Conservation (phyloP, 2,113 vertebrate genomes). For the Andinoacara biseriatus region DNA sequence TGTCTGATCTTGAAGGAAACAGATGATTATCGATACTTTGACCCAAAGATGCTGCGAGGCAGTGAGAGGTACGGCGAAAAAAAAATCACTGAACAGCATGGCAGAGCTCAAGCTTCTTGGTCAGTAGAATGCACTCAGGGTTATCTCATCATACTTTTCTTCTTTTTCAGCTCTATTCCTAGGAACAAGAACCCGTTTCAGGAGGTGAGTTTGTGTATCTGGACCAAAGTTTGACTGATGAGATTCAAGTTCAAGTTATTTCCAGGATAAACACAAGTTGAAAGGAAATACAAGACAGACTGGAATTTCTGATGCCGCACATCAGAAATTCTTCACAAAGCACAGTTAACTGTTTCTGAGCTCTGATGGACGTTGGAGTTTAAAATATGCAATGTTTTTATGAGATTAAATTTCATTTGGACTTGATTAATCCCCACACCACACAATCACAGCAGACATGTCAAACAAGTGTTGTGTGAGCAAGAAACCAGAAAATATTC, state of each 20-base stretch:
- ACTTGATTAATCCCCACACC: background rate
- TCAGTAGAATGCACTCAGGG: background rate
- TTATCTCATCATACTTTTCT: conserved; percentile 21
- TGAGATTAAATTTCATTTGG: background rate
- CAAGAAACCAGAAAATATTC: background rate
- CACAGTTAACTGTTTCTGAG: background rate
- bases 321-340: background rate
- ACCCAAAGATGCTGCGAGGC: conserved; percentile 97
- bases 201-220: conserved; percentile 83
- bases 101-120: background rate
- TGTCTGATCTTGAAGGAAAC: conserved; percentile 86
- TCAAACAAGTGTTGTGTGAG: background rate
- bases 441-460: background rate
- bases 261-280: background rate
- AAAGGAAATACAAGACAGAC: background rate
- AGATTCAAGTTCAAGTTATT: background rate
- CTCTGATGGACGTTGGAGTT: background rate
- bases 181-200: conserved; percentile 99
- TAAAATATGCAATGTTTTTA: background rate
- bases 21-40: conserved; percentile 97
- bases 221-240: background rate
- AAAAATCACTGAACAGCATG: background rate
- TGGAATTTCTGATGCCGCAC: background rate
- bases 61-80: conserved; percentile 88
- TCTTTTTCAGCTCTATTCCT: conserved; percentile 88